Evolutionary conservation across 2,888 invertebrate genomes (phyloP).

Genomic region (Xestoiulus laeticollis): DNA sequence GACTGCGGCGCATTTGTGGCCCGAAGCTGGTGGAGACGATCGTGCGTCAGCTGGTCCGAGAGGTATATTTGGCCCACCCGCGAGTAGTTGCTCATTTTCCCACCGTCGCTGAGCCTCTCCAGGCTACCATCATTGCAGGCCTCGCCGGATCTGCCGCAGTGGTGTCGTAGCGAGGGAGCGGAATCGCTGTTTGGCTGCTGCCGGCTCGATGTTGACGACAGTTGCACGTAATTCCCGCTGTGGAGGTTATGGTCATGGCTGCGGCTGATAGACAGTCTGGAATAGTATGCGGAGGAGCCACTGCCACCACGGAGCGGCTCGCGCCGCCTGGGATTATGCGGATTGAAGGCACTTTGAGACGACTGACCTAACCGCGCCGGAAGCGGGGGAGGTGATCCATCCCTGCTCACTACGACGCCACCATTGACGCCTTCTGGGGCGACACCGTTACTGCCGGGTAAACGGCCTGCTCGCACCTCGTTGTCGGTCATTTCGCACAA

Average conservation of each 20-base stretch:
- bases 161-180: not conserved
- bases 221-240: constrained; percentile 31
- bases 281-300: constrained; percentile 25
- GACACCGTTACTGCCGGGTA: constrained; percentile 50
- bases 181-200: constrained; percentile 15
- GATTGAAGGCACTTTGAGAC: constrained; percentile 54
- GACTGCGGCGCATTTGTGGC: not conserved
- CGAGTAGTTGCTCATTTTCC: constrained; percentile 47
- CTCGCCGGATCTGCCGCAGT: not conserved
- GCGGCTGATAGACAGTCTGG: constrained; percentile 34
- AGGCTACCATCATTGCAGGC: not conserved
- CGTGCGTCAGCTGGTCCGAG: constrained; percentile 51
- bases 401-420: not conserved
- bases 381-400: constrained; percentile 67
- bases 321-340: constrained; percentile 48
- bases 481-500: constrained; percentile 61
- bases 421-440: not conserved
- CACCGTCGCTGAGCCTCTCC: constrained; percentile 5
- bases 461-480: constrained; percentile 55
- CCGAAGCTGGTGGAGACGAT: constrained; percentile 46
- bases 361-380: constrained; percentile 65
- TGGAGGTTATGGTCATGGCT: constrained; percentile 4
- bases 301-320: constrained; percentile 1
- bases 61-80: constrained; percentile 49
- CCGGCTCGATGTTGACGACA: not conserved